A percentile compares a stretch with the other conserved stretches of the same genome.
phyloP scores from a whole-genome alignment of 1,140 invertebrate species.

The Telenomus remus region DNA sequence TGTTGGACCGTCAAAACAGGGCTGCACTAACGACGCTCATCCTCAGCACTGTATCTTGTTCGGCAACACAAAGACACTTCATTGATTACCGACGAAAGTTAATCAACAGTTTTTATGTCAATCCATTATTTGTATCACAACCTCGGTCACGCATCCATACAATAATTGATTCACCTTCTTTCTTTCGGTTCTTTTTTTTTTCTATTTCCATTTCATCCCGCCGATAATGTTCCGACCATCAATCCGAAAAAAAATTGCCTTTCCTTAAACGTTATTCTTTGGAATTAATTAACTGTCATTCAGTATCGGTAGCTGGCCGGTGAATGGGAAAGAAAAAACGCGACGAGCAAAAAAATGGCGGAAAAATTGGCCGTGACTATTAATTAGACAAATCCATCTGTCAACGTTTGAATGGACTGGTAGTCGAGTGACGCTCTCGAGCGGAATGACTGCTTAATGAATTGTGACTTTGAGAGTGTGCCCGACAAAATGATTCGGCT shows the following conservation, averaged over 20 bases:
- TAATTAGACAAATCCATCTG: constrained; percentile 10
- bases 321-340: too few relatives aligned
- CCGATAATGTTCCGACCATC: not conserved
- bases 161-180: constrained; percentile 26
- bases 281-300: constrained; percentile 11
- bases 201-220: constrained; percentile 6
- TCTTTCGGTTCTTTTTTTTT: too few relatives aligned
- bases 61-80: constrained; percentile 47
- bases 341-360: too few relatives aligned
- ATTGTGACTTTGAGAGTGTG: constrained; percentile 4
- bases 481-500: constrained; percentile 29
- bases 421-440: too few relatives aligned
- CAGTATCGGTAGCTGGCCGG: not conserved
- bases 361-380: too few relatives aligned
- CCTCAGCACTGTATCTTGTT: constrained; percentile 48
- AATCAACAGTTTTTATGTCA: constrained; percentile 47
- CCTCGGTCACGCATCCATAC: constrained; percentile 23
- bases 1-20: constrained; percentile 72
- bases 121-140: constrained; percentile 27
- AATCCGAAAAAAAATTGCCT: not conserved
- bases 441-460: constrained; percentile 2
- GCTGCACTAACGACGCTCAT: constrained; percentile 69
- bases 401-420: not conserved
- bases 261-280: not conserved
- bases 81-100: constrained; percentile 48